phyloP scores from a whole-genome alignment of 2,888 invertebrate genomes.

The Nezara viridula region DNA sequence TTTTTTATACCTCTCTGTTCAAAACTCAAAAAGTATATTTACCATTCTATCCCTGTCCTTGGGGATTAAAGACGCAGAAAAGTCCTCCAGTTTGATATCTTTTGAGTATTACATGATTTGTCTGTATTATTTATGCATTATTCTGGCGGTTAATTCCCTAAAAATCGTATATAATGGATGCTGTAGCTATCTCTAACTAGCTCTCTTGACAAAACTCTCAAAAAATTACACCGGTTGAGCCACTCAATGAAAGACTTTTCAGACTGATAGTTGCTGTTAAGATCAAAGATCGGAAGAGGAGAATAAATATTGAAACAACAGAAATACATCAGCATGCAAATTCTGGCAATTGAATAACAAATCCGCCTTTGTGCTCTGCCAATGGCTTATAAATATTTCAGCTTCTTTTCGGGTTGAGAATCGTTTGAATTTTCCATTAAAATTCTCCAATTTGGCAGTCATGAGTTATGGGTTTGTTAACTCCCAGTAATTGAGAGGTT shows the following conservation, averaged over 20 bases:
- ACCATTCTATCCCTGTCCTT: no score
- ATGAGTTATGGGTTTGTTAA: neutral
- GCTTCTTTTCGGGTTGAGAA: neutral
- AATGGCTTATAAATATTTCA: conserved; percentile 30
- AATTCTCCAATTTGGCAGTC: neutral
- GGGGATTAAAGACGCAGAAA: no score
- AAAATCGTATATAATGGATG: neutral
- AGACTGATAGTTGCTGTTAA: neutral
- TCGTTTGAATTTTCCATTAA: neutral
- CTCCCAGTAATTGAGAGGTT: neutral
- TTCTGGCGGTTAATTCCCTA: no score
- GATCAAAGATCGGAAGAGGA: neutral
- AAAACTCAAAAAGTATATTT: no score
- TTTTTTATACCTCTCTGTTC: no score
- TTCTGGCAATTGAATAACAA: conserved; percentile 16
- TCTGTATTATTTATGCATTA: no score
- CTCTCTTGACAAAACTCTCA: neutral
- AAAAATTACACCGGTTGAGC: neutral
- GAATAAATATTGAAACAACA: conserved; percentile 25
- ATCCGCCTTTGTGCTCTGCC: neutral
- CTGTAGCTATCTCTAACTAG: no score
- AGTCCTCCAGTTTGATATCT: no score
- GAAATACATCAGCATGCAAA: conserved; percentile 10
- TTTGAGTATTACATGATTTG: no score
- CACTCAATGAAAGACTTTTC: neutral